Conservation (phyloP, 2,113 vertebrate species). For the Elachura formosa region DNA sequence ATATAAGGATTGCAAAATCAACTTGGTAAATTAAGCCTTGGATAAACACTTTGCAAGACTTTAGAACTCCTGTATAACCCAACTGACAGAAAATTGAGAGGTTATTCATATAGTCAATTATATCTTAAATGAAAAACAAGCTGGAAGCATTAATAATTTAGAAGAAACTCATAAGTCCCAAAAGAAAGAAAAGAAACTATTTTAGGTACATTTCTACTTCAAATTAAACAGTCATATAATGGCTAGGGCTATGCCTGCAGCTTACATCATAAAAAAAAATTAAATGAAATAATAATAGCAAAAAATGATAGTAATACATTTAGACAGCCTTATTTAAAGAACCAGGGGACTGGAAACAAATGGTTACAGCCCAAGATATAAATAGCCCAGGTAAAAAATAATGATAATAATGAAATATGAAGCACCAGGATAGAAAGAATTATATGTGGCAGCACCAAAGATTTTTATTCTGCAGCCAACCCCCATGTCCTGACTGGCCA, state of each 20-base stretch:
- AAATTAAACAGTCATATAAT: neutral
- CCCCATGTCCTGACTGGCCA: neutral
- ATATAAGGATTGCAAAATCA: neutral
- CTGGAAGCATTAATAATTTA: neutral
- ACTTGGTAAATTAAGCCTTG: neutral
- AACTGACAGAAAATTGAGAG: neutral
- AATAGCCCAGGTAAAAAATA: neutral
- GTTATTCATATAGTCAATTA: neutral
- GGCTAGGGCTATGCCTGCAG: neutral
- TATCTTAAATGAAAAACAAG: neutral
- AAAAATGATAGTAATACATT: neutral
- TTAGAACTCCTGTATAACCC: neutral
- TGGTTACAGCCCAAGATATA: neutral
- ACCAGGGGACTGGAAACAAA: neutral
- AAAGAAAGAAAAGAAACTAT: neutral
- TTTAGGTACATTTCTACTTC: neutral
- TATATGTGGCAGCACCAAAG: neutral
- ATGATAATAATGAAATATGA: neutral
- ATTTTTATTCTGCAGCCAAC: neutral
- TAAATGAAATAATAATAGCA: neutral
- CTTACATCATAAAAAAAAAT: neutral
- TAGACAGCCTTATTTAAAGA: constrained; percentile 5
- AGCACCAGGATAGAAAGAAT: neutral
- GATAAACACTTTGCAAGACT: neutral
- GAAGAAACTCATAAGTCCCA: neutral